Evolutionary conservation across 2,888 invertebrate genomes (phyloP), one percentile per base, ranked within the genome.

Genomic region (Caenorhabditis virilis): DNA sequence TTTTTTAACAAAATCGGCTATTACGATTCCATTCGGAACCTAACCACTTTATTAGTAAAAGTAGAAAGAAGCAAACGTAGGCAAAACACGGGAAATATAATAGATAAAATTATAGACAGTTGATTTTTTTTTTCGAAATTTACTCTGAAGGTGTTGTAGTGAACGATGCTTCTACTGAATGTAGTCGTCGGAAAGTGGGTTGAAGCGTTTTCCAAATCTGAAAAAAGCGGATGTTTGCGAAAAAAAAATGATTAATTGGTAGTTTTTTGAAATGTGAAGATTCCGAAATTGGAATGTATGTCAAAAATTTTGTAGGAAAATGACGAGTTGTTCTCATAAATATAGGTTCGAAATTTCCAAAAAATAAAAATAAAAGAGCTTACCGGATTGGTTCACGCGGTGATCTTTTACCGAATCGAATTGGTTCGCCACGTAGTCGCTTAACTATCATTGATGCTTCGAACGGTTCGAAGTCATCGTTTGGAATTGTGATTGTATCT

Each of bases 331-430:
- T 13, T 23, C 9, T 23, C 30, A 30, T 9, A 30, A 30, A 30
- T 30, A 30, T 30, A 13, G 7, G 15, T 38, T n/a, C n/a, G 11
- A 20, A 42, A 7, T n/a, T n/a, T n/a, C n/a, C n/a, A n/a, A n/a
- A n/a, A n/a, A n/a, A n/a, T n/a, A n/a, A n/a, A n/a, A n/a, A n/a
- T n/a, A n/a, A n/a, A n/a, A n/a, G n/a, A n/a, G 74, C 77, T 61
- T 65, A 81, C 57, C 81, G 74, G 23, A 81, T 77, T 20, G 81
- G 80, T 56, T 81, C 80, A 35, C 80, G 72, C n/a, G 73, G 74
- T 23, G 74, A 71, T n/a, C 81, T 77, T 58, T 81, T 81, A 22
- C 79, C 80, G 51, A 80, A 79, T 36, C 80, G 74, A 43, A 81
- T 77, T 9, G 81, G 80, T 62, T 76, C 76, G 3, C 72, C 76